These are phyloP conservation scores for Luperina nickerlii DNA, from an alignment of 2,888 invertebrate genomes.

Conservation along the genomic window DNA sequence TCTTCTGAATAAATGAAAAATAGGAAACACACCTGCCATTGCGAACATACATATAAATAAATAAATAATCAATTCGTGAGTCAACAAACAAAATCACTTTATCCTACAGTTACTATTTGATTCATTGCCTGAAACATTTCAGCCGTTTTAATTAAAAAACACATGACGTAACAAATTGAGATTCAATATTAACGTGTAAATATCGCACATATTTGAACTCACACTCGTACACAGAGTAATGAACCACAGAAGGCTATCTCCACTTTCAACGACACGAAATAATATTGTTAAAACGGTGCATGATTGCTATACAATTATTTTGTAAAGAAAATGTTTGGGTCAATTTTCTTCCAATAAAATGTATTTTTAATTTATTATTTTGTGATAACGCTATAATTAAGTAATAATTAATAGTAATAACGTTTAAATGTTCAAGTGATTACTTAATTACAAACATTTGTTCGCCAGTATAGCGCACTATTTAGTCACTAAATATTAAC, in stretches of 20 bases:
- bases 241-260: slow-evolving; percentile 27
- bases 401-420: no score
- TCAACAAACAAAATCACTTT: slow-evolving; percentile 47
- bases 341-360: background rate
- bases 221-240: slow-evolving; percentile 14
- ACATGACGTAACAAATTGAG: slow-evolving; percentile 57
- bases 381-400: background rate
- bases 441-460: background rate
- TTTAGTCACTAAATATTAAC: background rate
- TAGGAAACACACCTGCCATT: background rate
- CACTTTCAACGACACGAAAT: background rate
- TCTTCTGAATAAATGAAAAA: background rate
- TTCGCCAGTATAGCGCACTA: background rate
- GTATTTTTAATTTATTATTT: background rate
- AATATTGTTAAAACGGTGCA: no score
- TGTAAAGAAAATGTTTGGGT: background rate
- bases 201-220: slow-evolving; percentile 39
- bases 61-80: slow-evolving; percentile 18
- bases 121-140: slow-evolving; percentile 53
- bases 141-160: slow-evolving; percentile 61
- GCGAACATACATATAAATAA: background rate
- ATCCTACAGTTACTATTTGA: slow-evolving; percentile 44
- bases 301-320: no score
- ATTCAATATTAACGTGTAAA: slow-evolving; percentile 62
- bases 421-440: no score